phyloP scores from a whole-genome alignment of 2,113 vertebrate genomes.

The Corythoichthys haematopterus region DNA sequence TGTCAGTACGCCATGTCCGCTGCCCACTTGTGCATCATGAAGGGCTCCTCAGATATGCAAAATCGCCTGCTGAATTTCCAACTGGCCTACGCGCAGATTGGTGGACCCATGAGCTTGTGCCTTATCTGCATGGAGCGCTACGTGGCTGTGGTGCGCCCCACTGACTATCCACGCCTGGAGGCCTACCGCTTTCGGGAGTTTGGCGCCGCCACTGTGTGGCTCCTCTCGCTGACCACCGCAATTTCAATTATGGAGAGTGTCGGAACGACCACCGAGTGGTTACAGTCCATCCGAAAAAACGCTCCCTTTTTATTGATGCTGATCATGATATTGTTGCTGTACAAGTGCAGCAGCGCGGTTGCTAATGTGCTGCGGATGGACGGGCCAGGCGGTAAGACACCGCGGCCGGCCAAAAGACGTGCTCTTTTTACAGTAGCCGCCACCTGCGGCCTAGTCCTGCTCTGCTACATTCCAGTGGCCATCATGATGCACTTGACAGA shows the following conservation, averaged over 20 bases:
- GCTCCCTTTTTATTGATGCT: fast-evolving
- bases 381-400: background rate
- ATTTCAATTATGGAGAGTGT: fast-evolving
- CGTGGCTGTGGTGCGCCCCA: constrained; percentile 44
- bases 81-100: constrained; percentile 9
- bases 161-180: constrained; percentile 36
- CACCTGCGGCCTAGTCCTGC: background rate
- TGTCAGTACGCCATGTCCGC: constrained; percentile 10
- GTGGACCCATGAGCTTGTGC: constrained; percentile 31
- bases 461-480: constrained; percentile 13
- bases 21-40: background rate
- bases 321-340: fast-evolving
- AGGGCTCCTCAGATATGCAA: fast-evolving
- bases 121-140: constrained; percentile 49
- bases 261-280: too few species aligned
- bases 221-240: background rate
- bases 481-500: fast-evolving
- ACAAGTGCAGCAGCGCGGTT: constrained; percentile 3
- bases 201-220: constrained; percentile 16
- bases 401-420: constrained; percentile 34
- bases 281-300: fast-evolving
- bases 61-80: fast-evolving
- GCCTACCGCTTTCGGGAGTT: constrained; percentile 38
- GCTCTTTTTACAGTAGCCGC: constrained; percentile 22
- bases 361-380: constrained; percentile 10